Percentiles rank a stretch among this genome's conserved stretches.
These are phyloP conservation scores for Ischnus inquisitorius DNA, from an alignment of 2,888 invertebrate species.

Conservation along the genomic window DNA sequence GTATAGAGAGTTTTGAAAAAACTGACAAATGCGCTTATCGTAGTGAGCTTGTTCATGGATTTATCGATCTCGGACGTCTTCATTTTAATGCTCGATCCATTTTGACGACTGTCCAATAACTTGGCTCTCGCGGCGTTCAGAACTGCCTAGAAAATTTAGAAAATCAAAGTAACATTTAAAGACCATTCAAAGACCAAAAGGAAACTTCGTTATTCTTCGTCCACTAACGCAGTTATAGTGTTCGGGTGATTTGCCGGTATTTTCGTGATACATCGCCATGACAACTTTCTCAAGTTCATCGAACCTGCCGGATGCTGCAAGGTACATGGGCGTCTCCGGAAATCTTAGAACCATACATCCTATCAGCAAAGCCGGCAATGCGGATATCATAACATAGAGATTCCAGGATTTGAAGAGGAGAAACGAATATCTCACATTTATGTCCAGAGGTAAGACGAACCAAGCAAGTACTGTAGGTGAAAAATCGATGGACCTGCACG, in stretches of 20 bases:
- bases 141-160: too few relatives aligned
- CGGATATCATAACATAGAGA: conserved; percentile 91
- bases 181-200: too few relatives aligned
- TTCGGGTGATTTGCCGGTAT: conserved; percentile 87
- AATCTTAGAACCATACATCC: conserved; percentile 90
- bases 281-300: conserved; percentile 88
- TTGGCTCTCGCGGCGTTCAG: too few relatives aligned
- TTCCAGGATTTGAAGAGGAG: conserved; percentile 91
- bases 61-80: background rate
- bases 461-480: conserved; percentile 89
- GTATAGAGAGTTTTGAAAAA: conserved; percentile 87
- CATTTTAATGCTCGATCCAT: background rate
- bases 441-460: conserved; percentile 90
- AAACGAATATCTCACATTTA: conserved; percentile 87
- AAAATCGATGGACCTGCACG: background rate
- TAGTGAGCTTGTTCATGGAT: background rate
- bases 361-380: conserved; percentile 89
- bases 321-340: conserved; percentile 93
- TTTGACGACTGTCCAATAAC: too few relatives aligned
- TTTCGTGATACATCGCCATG: conserved; percentile 89
- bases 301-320: conserved; percentile 91
- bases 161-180: too few relatives aligned
- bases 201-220: too few relatives aligned
- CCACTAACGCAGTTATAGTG: conserved; percentile 83
- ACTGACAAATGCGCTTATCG: conserved; percentile 1